Evolutionary conservation across 2,888 invertebrate genomes (phyloP).

Genomic region (Metacarcinus magister): DNA sequence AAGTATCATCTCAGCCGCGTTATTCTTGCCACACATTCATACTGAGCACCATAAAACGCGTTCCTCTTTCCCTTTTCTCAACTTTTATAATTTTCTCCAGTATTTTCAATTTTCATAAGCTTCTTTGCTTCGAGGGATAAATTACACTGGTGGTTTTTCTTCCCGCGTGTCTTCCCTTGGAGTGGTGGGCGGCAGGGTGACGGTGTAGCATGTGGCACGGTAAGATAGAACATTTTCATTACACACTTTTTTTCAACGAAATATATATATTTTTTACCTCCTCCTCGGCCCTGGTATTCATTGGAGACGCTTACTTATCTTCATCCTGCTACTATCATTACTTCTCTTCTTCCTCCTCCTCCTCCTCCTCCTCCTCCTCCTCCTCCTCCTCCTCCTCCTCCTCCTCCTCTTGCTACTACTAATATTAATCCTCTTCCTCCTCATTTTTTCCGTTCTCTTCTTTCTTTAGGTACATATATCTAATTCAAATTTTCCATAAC

Average conservation of each 20-base stretch:
- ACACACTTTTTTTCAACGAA: not conserved
- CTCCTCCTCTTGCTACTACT: not conserved
- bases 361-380: not conserved
- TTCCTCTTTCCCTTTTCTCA: not conserved
- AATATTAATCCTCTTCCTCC: not conserved
- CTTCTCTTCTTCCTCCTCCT: not conserved
- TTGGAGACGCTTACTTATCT: not conserved
- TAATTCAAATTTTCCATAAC: not conserved
- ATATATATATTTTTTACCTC: not conserved
- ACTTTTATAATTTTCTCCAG: not conserved
- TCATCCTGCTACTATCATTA: not conserved
- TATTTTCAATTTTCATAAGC: not conserved
- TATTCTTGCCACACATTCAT: not conserved
- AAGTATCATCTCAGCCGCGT: not conserved
- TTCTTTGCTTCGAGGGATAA: not conserved
- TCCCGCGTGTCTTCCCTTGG: not conserved
- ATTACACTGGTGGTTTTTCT: not conserved
- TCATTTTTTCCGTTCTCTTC: not conserved
- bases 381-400: not conserved
- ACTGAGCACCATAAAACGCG: not conserved
- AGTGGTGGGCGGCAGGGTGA: not conserved
- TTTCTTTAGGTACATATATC: not conserved
- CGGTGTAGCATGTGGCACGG: no score
- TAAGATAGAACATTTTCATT: not conserved
- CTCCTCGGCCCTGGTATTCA: not conserved